Evolutionary conservation across 2,888 invertebrate species (phyloP).

Genomic region (Pristionchus fissidentatus): DNA sequence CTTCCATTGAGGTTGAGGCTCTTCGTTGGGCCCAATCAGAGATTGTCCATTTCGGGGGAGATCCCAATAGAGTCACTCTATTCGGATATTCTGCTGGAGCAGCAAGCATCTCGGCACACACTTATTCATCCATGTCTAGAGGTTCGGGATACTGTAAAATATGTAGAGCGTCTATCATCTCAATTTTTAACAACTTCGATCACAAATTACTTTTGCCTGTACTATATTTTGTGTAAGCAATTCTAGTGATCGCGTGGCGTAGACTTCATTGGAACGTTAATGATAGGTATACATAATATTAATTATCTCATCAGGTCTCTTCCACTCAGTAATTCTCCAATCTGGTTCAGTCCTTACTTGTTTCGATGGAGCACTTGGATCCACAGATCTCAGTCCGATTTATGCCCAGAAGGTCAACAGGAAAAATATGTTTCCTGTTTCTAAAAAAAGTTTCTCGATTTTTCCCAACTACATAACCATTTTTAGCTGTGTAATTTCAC

Average conservation of each 20-base stretch:
- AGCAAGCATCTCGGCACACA: background rate
- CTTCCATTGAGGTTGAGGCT: background rate
- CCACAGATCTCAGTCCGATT: background rate
- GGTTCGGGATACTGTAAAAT: no score
- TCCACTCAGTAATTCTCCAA: background rate
- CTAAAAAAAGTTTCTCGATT: background rate
- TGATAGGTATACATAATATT: background rate
- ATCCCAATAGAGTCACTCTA: background rate
- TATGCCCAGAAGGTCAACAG: background rate
- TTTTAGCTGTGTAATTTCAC: background rate
- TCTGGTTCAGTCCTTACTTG: background rate
- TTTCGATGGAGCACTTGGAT: background rate
- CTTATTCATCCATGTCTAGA: background rate
- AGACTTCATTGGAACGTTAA: no score
- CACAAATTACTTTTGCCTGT: no score
- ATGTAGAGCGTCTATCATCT: no score
- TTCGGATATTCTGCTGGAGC: background rate
- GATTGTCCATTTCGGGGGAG: background rate
- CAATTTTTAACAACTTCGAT: no score
- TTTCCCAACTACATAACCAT: background rate
- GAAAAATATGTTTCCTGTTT: no score
- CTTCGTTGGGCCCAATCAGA: background rate
- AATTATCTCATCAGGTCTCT: background rate
- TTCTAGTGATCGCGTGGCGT: no score
- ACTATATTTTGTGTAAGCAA: no score